These are phyloP conservation scores for Diarsia mendica DNA, from an alignment of 2,888 invertebrate genomes.

Conservation along the genomic window DNA sequence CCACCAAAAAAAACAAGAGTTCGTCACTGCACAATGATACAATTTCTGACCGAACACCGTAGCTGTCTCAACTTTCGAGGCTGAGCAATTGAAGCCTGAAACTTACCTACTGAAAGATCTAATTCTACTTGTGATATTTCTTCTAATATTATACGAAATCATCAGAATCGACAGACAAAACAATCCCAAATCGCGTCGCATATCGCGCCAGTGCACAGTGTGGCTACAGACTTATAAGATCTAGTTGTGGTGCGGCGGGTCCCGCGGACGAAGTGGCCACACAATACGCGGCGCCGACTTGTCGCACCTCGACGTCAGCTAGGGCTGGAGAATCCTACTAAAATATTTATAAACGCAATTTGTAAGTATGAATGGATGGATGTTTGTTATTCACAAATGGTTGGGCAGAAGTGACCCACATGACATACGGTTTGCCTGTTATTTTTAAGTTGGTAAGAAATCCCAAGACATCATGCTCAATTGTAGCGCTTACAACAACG, in stretches of 20 bases:
- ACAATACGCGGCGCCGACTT: conserved; percentile 64
- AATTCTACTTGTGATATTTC: background rate
- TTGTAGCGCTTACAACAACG: too few relatives aligned
- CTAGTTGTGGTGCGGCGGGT: conserved; percentile 27
- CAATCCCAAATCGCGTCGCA: background rate
- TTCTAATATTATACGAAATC: background rate
- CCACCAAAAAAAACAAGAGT: too few relatives aligned
- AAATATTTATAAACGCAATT: too few relatives aligned
- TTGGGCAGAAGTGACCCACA: background rate
- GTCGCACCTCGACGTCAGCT: conserved; percentile 58
- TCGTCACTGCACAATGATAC: background rate
- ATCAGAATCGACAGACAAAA: background rate
- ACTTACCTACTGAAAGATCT: background rate
- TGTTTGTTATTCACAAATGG: background rate
- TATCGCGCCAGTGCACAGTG: conserved; percentile 14
- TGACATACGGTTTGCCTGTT: background rate
- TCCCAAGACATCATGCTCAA: background rate
- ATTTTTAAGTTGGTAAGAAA: background rate
- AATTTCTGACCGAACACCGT: background rate
- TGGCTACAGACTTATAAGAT: conserved; percentile 18
- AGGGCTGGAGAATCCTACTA: conserved; percentile 48
- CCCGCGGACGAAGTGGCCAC: conserved; percentile 54
- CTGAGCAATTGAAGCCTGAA: background rate
- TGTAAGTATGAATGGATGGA: too few relatives aligned
- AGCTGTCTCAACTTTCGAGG: background rate